phyloP scores from a whole-genome alignment of 2,797 vertebrate genomes.

The Triplophysa bombifrons region DNA sequence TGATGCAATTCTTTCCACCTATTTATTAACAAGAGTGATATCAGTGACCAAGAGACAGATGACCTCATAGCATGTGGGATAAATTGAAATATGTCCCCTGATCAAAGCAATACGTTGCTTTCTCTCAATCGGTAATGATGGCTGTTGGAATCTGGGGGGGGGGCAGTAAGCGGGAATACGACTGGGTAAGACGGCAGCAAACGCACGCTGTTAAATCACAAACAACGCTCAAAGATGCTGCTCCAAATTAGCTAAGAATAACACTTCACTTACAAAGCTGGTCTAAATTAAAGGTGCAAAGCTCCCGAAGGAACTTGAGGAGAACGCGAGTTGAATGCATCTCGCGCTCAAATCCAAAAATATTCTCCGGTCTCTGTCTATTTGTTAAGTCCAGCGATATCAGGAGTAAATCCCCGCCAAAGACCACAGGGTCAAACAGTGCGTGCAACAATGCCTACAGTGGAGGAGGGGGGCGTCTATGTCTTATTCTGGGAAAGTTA shows the following conservation, averaged over 20 bases:
- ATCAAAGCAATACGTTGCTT: not conserved
- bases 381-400: conserved; percentile 80
- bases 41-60: conserved; percentile 28
- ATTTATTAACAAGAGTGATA: conserved; percentile 23
- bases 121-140: not conserved
- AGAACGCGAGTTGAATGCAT: conserved; percentile 33
- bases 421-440: conserved; percentile 56
- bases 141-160: not conserved
- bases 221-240: not conserved
- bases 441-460: conserved; percentile 66
- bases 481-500: conserved; percentile 81
- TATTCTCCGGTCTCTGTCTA: conserved; percentile 74
- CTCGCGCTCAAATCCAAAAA: conserved; percentile 66
- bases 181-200: not conserved
- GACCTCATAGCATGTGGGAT: conserved; percentile 7
- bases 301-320: conserved; percentile 15
- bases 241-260: conserved; percentile 24
- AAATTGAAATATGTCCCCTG: not conserved
- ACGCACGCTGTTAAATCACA: too few species aligned
- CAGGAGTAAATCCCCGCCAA: conserved; percentile 77
- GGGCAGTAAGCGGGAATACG: not conserved
- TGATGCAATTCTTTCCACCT: conserved; percentile 42
- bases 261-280: conserved; percentile 7
- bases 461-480: conserved; percentile 56
- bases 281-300: conserved; percentile 49